A percentile compares a stretch with the other conserved stretches of the same genome.
Evolutionary conservation across 2,113 vertebrate species (phyloP).

Genomic region (Danionella cerebrum): DNA sequence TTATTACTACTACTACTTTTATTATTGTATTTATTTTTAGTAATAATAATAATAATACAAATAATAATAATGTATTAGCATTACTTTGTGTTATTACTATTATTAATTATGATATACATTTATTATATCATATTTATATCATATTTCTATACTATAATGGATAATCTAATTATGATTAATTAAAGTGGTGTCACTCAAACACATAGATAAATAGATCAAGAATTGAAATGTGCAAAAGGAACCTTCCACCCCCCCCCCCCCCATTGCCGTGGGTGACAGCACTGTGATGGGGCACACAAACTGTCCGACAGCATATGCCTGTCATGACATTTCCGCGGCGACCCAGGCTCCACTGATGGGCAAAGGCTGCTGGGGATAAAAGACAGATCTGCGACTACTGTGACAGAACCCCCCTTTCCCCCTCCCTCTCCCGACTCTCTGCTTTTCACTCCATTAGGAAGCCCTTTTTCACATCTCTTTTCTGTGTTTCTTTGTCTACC

Average conservation of each 20-base stretch:
- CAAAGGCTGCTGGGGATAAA: conserved; percentile 33
- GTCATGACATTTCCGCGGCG: conserved; percentile 45
- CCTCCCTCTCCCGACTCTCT: conserved; percentile 11
- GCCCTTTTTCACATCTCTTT: conserved; percentile 20
- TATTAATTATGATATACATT: no score
- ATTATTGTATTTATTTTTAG: no score
- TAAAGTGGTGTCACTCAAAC: no score
- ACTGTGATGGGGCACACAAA: conserved; percentile 25
- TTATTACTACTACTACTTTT: no score
- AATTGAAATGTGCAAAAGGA: no score
- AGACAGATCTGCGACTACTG: conserved; percentile 28
- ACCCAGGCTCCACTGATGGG: conserved; percentile 65
- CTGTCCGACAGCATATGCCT: conserved; percentile 42
- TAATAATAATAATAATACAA: no score
- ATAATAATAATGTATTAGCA: no score
- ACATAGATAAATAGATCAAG: no score
- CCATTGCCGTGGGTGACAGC: conserved; percentile 33
- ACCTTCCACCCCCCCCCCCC: conserved; percentile 1
- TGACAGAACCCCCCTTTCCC: conserved; percentile 23
- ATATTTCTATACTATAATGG: no score
- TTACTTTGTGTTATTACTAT: no score
- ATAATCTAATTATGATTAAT: no score
- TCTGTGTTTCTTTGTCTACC: conserved; percentile 25
- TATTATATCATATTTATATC: no score
- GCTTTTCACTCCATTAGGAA: conserved; percentile 35